Percentiles rank a stretch among this genome's conserved stretches.
Conservation (phyloP, 53 echinoderm and acorn worm species). For the Mesocentrotus franciscanus region DNA sequence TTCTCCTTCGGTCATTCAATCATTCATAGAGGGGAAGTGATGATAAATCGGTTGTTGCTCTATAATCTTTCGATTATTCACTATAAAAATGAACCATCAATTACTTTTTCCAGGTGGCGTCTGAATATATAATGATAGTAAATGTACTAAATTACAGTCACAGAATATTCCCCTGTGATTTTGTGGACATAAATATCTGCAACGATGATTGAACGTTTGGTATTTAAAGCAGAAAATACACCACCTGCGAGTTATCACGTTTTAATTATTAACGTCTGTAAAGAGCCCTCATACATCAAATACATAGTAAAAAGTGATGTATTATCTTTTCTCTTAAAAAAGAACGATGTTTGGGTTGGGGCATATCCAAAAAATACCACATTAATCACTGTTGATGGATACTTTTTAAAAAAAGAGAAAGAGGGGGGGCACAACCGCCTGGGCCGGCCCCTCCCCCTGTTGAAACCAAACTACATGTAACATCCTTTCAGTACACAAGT, state of each 20-base stretch:
- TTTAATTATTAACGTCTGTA: background rate
- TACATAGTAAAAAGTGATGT: too few relatives aligned
- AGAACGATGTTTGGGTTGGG: too few relatives aligned
- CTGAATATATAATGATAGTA: background rate
- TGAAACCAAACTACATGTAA: too few relatives aligned
- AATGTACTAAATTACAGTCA: background rate
- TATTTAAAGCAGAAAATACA: background rate
- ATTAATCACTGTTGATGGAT: too few relatives aligned
- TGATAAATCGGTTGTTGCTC: background rate
- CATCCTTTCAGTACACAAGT: too few relatives aligned
- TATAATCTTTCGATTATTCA: background rate
- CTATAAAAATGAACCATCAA: background rate
- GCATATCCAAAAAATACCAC: too few relatives aligned
- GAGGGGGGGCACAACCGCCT: too few relatives aligned
- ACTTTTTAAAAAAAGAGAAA: too few relatives aligned
- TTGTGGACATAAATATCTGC: background rate
- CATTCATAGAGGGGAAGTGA: background rate
- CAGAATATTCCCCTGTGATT: background rate
- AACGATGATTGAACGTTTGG: background rate
- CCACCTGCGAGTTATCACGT: background rate
- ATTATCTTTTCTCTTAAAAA: too few relatives aligned
- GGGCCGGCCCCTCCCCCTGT: too few relatives aligned
- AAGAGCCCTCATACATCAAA: background rate
- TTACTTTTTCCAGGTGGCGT: conserved; percentile 19
- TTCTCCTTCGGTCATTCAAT: background rate